phyloP scores from a whole-genome alignment of 2,113 vertebrate genomes.

The Mastomys natalensis region DNA sequence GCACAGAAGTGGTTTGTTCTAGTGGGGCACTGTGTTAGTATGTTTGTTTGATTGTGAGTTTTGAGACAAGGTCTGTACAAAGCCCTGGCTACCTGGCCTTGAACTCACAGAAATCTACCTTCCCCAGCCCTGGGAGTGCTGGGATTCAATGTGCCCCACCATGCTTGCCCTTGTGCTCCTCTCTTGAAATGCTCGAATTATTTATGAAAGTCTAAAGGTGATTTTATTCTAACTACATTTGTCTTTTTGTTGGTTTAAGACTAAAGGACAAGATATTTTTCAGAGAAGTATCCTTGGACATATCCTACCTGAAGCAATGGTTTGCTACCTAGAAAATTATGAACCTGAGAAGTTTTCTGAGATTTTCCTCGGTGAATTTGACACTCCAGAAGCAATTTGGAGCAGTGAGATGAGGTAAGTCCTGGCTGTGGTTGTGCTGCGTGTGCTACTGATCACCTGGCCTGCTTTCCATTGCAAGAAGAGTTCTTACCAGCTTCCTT shows the following conservation, averaged over 20 bases:
- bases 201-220: conserved; percentile 33
- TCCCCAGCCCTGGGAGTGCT: neutral
- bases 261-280: conserved; percentile 96
- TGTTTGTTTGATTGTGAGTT: neutral
- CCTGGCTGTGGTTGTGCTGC: neutral
- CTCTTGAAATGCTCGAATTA: conserved; percentile 19
- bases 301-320: conserved; percentile 98
- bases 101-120: neutral
- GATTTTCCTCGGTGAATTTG: conserved; percentile 99
- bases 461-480: neutral
- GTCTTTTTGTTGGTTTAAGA: conserved; percentile 84
- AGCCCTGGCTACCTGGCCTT: neutral
- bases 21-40: neutral
- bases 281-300: conserved; percentile 98
- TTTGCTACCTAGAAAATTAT: conserved; percentile 99
- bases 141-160: neutral
- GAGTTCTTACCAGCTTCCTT: neutral
- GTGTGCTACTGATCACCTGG: neutral
- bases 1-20: neutral
- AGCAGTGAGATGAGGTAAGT: conserved; percentile 97
- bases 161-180: neutral
- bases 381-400: conserved; percentile 99
- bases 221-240: neutral
- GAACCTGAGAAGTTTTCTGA: conserved; percentile 98
- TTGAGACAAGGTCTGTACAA: neutral